Percentiles rank a stretch among this genome's conserved stretches.
phyloP scores from a whole-genome alignment of 2,113 vertebrate genomes.

The Neomonachus schauinslandi region DNA sequence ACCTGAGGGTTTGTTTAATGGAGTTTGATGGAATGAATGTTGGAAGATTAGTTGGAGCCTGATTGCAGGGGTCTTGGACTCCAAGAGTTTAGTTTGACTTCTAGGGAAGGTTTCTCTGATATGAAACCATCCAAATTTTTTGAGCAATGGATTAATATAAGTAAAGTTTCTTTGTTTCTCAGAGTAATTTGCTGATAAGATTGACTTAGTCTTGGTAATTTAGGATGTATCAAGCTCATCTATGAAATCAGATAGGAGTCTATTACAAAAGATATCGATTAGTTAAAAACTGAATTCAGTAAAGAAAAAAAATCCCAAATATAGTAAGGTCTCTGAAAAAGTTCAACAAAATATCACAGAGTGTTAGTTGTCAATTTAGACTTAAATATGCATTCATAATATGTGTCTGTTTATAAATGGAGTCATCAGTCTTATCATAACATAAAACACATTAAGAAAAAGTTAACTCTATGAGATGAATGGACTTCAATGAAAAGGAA shows the following conservation, averaged over 20 bases:
- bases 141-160: not conserved
- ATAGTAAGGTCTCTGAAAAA: not conserved
- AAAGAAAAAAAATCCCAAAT: not conserved
- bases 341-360: not conserved
- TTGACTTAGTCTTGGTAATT: not conserved
- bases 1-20: not conserved
- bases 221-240: not conserved
- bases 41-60: not conserved
- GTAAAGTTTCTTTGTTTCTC: not conserved
- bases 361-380: not conserved
- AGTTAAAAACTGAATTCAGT: not conserved
- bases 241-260: not conserved
- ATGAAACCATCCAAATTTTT: not conserved
- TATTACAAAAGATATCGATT: not conserved
- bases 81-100: not conserved
- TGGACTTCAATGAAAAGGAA: not conserved
- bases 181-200: not conserved
- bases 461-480: not conserved
- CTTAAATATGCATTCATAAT: not conserved
- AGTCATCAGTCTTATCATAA: not conserved
- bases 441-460: not conserved
- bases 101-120: not conserved
- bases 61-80: not conserved
- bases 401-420: not conserved
- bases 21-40: not conserved